Percentiles rank a stretch among this genome's conserved stretches.
These are phyloP conservation scores for Balearica regulorum DNA, from an alignment of 2,797 vertebrate genomes.

Conservation along the genomic window DNA sequence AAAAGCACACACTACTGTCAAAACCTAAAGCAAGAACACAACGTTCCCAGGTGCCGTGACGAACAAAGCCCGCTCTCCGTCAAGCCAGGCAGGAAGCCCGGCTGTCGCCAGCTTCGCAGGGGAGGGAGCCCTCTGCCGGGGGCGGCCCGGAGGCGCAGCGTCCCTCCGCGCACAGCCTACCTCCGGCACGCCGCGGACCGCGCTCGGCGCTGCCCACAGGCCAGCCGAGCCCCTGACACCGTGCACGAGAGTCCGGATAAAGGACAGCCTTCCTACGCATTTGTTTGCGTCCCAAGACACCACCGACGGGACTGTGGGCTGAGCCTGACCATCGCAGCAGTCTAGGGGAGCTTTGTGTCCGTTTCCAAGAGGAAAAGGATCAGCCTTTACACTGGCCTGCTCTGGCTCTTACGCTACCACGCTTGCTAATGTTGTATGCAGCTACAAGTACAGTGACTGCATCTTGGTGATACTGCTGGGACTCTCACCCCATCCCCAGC, in stretches of 20 bases:
- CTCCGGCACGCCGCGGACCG: background rate
- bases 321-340: background rate
- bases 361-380: background rate
- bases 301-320: background rate
- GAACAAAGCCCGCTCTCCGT: background rate
- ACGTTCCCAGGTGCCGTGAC: background rate
- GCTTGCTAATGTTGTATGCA: background rate
- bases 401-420: background rate
- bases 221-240: background rate
- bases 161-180: accelerated
- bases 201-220: accelerated
- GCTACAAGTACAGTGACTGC: background rate
- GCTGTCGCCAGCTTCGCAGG: slow-evolving; percentile 42
- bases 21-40: background rate
- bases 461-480: background rate
- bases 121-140: slow-evolving; percentile 72
- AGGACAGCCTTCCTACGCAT: background rate
- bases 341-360: background rate
- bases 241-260: background rate
- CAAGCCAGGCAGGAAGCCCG: background rate
- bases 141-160: accelerated
- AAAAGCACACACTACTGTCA: background rate
- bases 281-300: background rate
- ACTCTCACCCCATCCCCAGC: background rate
- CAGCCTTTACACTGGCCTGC: background rate